Evolutionary conservation across 2,797 vertebrate species (phyloP), one percentile per base, ranked within the genome.

Genomic region (Macropus fuliginosus): DNA sequence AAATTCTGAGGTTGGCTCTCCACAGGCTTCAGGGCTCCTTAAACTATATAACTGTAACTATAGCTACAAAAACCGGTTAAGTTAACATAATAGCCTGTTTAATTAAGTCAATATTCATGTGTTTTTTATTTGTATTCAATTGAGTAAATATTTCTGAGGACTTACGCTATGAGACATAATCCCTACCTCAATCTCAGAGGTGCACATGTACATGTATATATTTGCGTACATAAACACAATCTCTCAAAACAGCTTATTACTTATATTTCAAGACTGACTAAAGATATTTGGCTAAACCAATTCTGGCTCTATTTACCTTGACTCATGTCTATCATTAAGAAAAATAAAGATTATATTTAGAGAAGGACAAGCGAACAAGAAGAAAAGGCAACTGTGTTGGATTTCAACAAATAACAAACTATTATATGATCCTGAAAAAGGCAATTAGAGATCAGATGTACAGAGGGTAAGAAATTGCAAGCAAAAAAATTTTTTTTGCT

Each of bases 211-310:
- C 31, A 1, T 13, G 12, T 34, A 62, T 13, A 31, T 14, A 31
- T 14, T 1, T 62, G 31, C 34, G 59, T 14, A 34, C 29, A 57
- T 1, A 57, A 24, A 57, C 56, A 57, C 56, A 62, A 31, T 34
- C 29, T 62, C 31, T 31, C 4, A 62, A 34, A 62, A 62, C 29
- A 34, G 31, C 13, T 62, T 95, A 91, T 90, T 31, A 92, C 94
- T 90, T 66, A 46, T 29, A 93, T 52, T 95, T 94, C 95, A 91
- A 94, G 29, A 34, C 11, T 34, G 21, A 34, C 12, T 95, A 92
- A 95, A 31, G 95, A 31, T 93, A 50, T 94, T 91, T 54, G 59
- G 52, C 89, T 56, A 94, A 96, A 93, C 74, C 52, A 93, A 94
- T 54, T 94, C 10, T 62, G 93, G 0, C 74, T 92, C 54, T 27